These are phyloP conservation scores for Phrixothrix hirtus DNA, from an alignment of 2,888 invertebrate species.

Conservation along the genomic window DNA sequence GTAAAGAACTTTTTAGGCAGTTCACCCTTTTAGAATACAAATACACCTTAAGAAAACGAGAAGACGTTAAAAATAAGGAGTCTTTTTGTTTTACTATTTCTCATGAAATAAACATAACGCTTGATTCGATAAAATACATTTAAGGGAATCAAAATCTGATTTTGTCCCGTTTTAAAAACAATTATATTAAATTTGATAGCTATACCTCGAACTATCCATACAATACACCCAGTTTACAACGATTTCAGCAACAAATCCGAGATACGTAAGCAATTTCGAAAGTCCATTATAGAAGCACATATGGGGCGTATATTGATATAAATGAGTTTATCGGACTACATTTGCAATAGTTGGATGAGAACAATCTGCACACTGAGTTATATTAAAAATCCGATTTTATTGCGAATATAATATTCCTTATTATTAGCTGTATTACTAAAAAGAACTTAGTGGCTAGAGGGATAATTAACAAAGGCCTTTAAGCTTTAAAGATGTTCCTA, in stretches of 20 bases:
- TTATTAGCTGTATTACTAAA: too few relatives aligned
- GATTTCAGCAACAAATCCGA: constrained; percentile 18
- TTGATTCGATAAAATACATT: constrained; percentile 4
- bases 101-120: not conserved
- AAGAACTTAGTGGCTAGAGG: too few relatives aligned
- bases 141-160: not conserved
- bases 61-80: constrained; percentile 16
- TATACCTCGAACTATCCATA: too few relatives aligned
- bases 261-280: constrained; percentile 33
- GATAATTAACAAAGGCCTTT: too few relatives aligned
- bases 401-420: constrained; percentile 2
- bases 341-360: constrained; percentile 8
- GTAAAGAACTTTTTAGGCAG: constrained; percentile 28
- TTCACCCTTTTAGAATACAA: constrained; percentile 22
- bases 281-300: constrained; percentile 33
- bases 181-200: too few relatives aligned
- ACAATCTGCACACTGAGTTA: constrained; percentile 12
- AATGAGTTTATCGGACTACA: constrained; percentile 37
- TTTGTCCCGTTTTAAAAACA: constrained; percentile 12
- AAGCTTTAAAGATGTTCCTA: too few relatives aligned
- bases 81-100: not conserved
- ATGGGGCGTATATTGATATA: constrained; percentile 36
- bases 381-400: constrained; percentile 1
- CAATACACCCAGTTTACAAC: constrained; percentile 15
- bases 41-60: constrained; percentile 20